Percentiles rank a stretch among this genome's conserved stretches.
Evolutionary conservation across 2,113 vertebrate genomes (phyloP).

Genomic region (Coracopsis vasa): DNA sequence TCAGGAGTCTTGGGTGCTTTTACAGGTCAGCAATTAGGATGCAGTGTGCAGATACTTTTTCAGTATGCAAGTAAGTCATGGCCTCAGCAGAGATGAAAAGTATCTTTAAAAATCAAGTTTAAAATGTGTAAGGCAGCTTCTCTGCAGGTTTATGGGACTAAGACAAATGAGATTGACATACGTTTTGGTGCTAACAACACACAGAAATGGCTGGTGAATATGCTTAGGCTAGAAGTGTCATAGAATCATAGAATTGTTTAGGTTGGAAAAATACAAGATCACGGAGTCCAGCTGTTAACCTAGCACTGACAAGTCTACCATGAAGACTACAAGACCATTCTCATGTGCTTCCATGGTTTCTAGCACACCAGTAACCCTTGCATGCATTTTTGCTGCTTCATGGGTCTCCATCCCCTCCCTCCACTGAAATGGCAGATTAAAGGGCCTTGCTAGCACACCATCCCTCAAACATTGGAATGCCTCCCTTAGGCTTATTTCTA

Average conservation of each 20-base stretch:
- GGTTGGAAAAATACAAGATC: neutral
- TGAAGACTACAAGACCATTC: neutral
- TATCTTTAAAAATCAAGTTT: neutral
- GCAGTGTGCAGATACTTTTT: neutral
- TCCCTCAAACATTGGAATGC: neutral
- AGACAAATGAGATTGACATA: neutral
- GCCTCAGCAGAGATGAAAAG: neutral
- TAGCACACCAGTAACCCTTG: neutral
- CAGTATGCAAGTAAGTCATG: neutral
- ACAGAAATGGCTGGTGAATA: neutral
- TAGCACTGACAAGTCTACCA: neutral
- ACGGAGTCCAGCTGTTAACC: neutral
- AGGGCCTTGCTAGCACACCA: neutral
- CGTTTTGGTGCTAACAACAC: neutral
- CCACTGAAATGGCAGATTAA: neutral
- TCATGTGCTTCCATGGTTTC: neutral
- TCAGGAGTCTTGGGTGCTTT: neutral
- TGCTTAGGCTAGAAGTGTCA: neutral
- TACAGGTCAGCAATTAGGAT: neutral
- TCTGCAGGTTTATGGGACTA: neutral
- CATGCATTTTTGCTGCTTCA: neutral
- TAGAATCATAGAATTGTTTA: neutral
- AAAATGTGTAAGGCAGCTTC: neutral
- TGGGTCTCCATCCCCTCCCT: neutral
- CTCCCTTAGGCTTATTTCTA: neutral